Evolutionary conservation across 1,140 invertebrate species (phyloP).

Genomic region (Euwallacea similis): DNA sequence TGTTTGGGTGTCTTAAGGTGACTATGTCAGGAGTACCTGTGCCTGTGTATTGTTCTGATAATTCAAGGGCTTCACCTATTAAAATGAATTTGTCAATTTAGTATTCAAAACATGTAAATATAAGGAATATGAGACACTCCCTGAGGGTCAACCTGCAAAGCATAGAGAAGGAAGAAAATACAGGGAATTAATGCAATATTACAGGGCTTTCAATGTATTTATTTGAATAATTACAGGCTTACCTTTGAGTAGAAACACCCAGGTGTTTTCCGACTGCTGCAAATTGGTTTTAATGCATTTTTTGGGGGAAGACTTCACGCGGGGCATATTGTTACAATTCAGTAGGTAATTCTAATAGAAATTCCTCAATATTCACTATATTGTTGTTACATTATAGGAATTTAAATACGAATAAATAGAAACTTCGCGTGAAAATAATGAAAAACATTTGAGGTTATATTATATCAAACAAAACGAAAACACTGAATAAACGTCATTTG

Average conservation of each 20-base stretch:
- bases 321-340: slow-evolving; percentile 54
- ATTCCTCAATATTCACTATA: too few species aligned
- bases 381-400: too few species aligned
- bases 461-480: too few species aligned
- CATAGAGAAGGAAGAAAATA: neutral
- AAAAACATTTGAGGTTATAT: too few species aligned
- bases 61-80: slow-evolving; percentile 55
- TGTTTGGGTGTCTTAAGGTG: slow-evolving; percentile 68
- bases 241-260: slow-evolving; percentile 70
- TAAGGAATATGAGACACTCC: neutral
- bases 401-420: too few species aligned
- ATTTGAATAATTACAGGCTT: slow-evolving; percentile 11
- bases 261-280: slow-evolving; percentile 59
- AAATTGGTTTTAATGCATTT: slow-evolving; percentile 59
- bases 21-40: slow-evolving; percentile 72
- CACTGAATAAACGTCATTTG: too few species aligned
- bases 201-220: neutral
- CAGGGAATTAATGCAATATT: slow-evolving; percentile 1
- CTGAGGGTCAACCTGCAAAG: neutral
- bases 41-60: slow-evolving; percentile 59
- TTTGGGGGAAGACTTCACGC: slow-evolving; percentile 60
- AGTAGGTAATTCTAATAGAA: too few species aligned
- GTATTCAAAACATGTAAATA: neutral
- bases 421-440: too few species aligned
- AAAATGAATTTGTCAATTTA: slow-evolving; percentile 21